A percentile compares a stretch with the other conserved stretches of the same genome.
Evolutionary conservation across 2,113 vertebrate species (phyloP).

Genomic region (Oreotrochilus melanogaster): DNA sequence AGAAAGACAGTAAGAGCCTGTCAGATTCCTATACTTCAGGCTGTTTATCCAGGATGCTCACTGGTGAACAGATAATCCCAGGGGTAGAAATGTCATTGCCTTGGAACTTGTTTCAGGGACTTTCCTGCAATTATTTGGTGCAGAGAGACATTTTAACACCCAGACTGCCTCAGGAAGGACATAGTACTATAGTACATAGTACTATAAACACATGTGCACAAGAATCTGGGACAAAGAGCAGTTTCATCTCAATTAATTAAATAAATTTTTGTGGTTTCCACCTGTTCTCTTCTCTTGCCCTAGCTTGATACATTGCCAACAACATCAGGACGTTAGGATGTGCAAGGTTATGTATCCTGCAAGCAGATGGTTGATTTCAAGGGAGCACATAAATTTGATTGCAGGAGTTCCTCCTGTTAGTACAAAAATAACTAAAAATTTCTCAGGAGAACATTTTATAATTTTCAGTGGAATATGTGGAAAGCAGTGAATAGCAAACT

Average conservation of each 20-base stretch:
- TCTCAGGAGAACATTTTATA: not conserved
- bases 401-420: not conserved
- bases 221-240: not conserved
- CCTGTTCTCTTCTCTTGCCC: not conserved
- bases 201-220: not conserved
- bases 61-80: not conserved
- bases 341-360: not conserved
- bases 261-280: not conserved
- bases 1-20: not conserved
- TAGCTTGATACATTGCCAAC: not conserved
- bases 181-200: no score
- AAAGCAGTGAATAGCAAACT: not conserved
- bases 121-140: not conserved
- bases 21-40: not conserved
- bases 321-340: not conserved
- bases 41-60: not conserved
- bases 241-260: not conserved
- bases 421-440: not conserved
- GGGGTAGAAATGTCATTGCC: not conserved
- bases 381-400: not conserved
- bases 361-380: not conserved
- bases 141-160: not conserved
- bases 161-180: not conserved
- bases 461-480: not conserved
- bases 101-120: not conserved